A percentile compares a stretch with the other conserved stretches of the same genome.
Evolutionary conservation across 2,797 vertebrate species (phyloP).

Genomic region (Tolypeutes matacus): DNA sequence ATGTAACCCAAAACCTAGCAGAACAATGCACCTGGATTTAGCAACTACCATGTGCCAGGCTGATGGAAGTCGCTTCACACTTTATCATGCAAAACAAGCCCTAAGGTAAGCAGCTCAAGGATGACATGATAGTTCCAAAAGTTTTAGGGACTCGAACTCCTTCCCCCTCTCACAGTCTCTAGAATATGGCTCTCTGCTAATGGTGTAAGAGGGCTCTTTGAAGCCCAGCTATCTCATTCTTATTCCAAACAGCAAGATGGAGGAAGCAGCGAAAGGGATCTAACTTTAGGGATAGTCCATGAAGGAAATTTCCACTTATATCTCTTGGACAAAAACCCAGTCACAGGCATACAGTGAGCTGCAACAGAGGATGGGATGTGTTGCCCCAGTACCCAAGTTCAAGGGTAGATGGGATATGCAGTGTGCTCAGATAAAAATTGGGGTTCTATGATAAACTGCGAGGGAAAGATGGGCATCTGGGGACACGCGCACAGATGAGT

Average conservation of each 20-base stretch:
- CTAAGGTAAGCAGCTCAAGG: neutral
- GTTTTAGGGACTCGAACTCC: neutral
- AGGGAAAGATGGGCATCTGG: neutral
- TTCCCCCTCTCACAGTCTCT: neutral
- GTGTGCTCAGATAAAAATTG: neutral
- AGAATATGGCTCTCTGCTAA: neutral
- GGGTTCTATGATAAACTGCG: neutral
- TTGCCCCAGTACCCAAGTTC: neutral
- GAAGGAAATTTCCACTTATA: neutral
- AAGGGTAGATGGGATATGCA: neutral
- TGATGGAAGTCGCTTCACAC: neutral
- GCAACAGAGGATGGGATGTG: neutral
- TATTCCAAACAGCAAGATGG: neutral
- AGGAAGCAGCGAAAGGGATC: neutral
- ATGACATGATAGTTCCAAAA: neutral
- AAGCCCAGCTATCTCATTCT: neutral
- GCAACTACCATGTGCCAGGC: neutral
- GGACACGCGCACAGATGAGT: rapidly evolving
- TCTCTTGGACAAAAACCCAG: neutral
- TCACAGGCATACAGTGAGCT: neutral
- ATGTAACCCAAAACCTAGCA: neutral
- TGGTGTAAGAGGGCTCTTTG: neutral
- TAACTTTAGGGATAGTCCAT: neutral
- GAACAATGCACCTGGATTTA: neutral
- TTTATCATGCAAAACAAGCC: neutral